Evolutionary conservation across 2,888 invertebrate genomes (phyloP).

Genomic region (Andrena praecox): DNA sequence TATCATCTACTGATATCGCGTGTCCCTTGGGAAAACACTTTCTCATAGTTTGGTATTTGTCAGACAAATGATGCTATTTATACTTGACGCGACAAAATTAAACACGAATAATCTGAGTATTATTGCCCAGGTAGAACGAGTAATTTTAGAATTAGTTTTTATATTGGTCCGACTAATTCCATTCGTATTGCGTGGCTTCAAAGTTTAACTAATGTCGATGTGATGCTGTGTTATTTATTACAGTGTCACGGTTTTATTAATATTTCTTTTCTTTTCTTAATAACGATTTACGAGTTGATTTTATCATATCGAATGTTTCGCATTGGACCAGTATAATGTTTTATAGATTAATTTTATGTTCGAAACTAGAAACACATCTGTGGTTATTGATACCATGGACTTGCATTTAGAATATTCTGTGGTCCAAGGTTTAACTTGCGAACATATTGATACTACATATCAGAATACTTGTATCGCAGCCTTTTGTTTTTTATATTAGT

Average conservation of each 20-base stretch:
- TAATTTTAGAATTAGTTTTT: constrained; percentile 57
- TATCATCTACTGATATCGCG: constrained; percentile 1
- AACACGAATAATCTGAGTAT: constrained; percentile 49
- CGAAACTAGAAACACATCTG: constrained; percentile 8
- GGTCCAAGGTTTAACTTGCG: constrained; percentile 15
- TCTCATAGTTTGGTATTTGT: constrained; percentile 38
- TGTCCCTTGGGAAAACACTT: constrained; percentile 29
- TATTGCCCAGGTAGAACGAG: constrained; percentile 59
- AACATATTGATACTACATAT: constrained; percentile 52
- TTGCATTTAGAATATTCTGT: constrained; percentile 27
- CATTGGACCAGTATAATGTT: background rate
- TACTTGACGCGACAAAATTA: constrained; percentile 37
- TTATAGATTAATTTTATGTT: constrained; percentile 6
- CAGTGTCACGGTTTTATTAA: constrained; percentile 40
- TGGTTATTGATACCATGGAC: constrained; percentile 7
- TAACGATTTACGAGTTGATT: constrained; percentile 6
- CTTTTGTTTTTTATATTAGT: constrained; percentile 39
- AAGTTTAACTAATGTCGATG: constrained; percentile 23
- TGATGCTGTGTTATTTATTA: constrained; percentile 34
- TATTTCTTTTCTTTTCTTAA: background rate
- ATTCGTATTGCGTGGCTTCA: constrained; percentile 27
- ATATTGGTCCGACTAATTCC: constrained; percentile 35
- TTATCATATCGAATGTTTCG: constrained; percentile 12
- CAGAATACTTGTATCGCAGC: constrained; percentile 44
- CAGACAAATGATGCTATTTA: constrained; percentile 23